Conservation (phyloP, 2,797 vertebrate species). For the Microcaecilia unicolor region DNA sequence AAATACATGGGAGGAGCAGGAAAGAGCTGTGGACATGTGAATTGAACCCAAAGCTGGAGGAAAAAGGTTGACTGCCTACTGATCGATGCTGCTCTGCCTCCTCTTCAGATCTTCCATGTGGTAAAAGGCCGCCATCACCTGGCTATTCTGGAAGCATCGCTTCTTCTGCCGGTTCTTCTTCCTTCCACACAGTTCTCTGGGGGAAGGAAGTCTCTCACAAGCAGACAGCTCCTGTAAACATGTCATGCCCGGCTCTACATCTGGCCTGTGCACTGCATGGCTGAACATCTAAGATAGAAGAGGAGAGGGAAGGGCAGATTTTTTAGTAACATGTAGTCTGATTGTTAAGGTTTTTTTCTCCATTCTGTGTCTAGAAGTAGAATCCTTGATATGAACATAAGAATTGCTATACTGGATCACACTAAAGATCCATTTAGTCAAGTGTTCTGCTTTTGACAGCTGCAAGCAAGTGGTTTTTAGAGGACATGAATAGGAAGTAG, state of each 20-base stretch:
- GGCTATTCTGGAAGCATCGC: not conserved
- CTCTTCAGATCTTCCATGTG: conserved; percentile 37
- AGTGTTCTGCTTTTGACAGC: too few relatives aligned
- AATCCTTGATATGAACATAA: too few relatives aligned
- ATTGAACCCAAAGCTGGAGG: too few relatives aligned
- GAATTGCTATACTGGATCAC: not conserved
- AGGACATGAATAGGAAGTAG: too few relatives aligned
- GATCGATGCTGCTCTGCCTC: conserved; percentile 24
- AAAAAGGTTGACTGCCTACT: conserved; percentile 31
- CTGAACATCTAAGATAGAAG: not conserved
- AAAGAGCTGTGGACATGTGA: too few relatives aligned
- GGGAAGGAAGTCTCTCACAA: conserved; percentile 17
- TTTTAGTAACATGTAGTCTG: too few relatives aligned
- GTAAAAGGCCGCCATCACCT: conserved; percentile 10
- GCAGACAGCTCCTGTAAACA: not conserved
- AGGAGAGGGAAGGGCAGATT: too few relatives aligned
- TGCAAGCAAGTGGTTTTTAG: too few relatives aligned
- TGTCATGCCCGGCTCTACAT: not conserved
- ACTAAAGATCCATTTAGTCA: not conserved
- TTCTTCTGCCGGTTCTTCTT: not conserved
- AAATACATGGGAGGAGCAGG: too few relatives aligned
- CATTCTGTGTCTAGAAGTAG: too few relatives aligned
- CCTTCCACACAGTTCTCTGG: conserved; percentile 25
- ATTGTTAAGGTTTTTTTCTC: too few relatives aligned
- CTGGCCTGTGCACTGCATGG: not conserved